These are phyloP conservation scores for Anhinga rufa DNA, from an alignment of 2,113 vertebrate species.

Conservation along the genomic window DNA sequence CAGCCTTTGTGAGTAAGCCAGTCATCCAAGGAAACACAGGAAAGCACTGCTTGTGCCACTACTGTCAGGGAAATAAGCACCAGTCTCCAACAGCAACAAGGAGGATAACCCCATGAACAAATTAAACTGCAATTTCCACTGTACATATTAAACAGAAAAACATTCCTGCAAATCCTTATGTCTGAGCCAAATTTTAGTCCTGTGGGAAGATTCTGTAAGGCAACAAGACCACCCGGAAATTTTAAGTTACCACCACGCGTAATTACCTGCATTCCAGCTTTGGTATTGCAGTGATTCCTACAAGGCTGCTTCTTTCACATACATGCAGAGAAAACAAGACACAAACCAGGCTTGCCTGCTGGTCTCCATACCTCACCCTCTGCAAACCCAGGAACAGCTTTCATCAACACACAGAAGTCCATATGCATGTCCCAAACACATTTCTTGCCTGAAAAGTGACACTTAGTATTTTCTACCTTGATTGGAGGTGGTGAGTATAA, in stretches of 20 bases:
- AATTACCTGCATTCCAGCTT: neutral
- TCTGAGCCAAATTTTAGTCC: neutral
- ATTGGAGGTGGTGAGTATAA: neutral
- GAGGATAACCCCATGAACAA: neutral
- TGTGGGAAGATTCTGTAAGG: neutral
- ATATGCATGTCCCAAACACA: rapidly evolving
- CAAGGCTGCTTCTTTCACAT: neutral
- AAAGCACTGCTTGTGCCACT: neutral
- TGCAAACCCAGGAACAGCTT: neutral
- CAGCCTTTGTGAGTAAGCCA: neutral
- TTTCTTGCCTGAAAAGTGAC: neutral
- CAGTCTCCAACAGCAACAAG: neutral
- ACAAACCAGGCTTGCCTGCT: neutral
- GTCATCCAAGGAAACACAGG: neutral
- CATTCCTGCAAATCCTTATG: neutral
- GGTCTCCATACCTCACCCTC: neutral
- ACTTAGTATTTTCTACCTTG: neutral
- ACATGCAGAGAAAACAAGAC: neutral
- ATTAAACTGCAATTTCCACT: neutral
- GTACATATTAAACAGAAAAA: neutral
- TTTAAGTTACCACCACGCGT: neutral
- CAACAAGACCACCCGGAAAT: neutral
- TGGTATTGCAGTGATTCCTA: neutral
- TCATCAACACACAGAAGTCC: neutral
- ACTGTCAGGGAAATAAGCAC: neutral